Percentiles rank a stretch among this genome's conserved stretches.
phyloP scores from a whole-genome alignment of 1,140 invertebrate genomes.

The Thaumatotibia leucotreta region DNA sequence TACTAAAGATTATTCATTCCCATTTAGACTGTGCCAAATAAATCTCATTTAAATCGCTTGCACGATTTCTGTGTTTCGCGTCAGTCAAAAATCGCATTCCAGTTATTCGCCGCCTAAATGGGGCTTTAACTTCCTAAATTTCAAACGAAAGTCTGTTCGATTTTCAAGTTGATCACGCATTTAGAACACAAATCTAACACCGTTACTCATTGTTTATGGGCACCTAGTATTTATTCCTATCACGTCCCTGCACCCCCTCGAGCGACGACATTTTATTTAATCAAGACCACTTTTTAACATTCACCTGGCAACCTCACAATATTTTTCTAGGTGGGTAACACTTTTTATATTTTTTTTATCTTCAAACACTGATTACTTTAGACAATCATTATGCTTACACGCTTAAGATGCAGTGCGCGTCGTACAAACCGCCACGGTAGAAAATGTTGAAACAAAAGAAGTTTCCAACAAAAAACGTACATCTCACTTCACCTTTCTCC shows the following conservation, averaged over 20 bases:
- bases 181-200: slow-evolving; percentile 28
- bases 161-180: not conserved
- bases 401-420: not conserved
- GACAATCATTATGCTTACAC: not conserved
- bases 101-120: too few relatives aligned
- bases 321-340: slow-evolving; percentile 55
- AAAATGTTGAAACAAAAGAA: not conserved
- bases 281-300: slow-evolving; percentile 70
- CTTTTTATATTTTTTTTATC: slow-evolving; percentile 23
- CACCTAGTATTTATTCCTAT: slow-evolving; percentile 44
- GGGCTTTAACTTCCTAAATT: not conserved
- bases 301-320: slow-evolving; percentile 51
- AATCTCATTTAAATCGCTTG: too few relatives aligned
- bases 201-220: slow-evolving; percentile 47
- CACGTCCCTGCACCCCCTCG: slow-evolving; percentile 36
- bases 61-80: too few relatives aligned
- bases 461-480: not conserved
- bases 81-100: too few relatives aligned
- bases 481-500: not conserved
- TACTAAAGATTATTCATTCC: too few relatives aligned
- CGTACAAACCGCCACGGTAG: not conserved
- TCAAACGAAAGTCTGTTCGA: not conserved
- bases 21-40: too few relatives aligned
- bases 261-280: slow-evolving; percentile 65
- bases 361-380: not conserved